Evolutionary conservation across 2,888 invertebrate genomes (phyloP).

Genomic region (Caenorhabditis sulstoni): DNA sequence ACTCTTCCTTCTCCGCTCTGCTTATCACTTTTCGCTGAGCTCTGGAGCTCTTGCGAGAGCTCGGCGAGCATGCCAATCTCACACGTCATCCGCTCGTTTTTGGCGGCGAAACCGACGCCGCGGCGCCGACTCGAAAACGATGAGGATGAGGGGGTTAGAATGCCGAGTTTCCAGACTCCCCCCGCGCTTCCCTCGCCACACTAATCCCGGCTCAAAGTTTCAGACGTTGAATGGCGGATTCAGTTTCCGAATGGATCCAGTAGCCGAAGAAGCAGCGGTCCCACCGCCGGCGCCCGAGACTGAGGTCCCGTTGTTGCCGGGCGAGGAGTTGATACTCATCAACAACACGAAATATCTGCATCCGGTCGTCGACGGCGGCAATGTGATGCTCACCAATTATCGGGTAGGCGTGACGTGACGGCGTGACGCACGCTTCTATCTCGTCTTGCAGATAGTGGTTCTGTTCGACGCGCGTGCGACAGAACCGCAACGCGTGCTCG

Average conservation of each 20-base stretch:
- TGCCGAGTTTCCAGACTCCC: no score
- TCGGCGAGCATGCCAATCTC: neutral
- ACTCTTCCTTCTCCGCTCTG: no score
- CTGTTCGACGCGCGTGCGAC: no score
- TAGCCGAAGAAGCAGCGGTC: constrained; percentile 12
- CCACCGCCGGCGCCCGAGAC: neutral
- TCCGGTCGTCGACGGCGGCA: constrained; percentile 34
- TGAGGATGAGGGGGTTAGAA: no score
- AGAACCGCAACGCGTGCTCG: no score
- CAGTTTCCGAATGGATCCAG: constrained; percentile 14
- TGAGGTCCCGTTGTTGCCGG: constrained; percentile 28
- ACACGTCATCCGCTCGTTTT: constrained; percentile 3
- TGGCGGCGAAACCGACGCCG: neutral
- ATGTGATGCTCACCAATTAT: constrained; percentile 60
- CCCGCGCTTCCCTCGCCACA: no score
- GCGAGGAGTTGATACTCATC: constrained; percentile 8
- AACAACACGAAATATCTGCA: neutral
- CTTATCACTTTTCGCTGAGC: no score
- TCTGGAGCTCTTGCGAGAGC: no score
- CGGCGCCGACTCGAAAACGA: no score
- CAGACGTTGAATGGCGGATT: constrained; percentile 30
- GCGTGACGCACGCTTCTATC: neutral
- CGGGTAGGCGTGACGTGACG: constrained; percentile 39
- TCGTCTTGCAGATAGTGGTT: no score
- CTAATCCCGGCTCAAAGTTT: neutral